Evolutionary conservation across 1,140 invertebrate genomes (phyloP).

Genomic region (Drosophila repleta): DNA sequence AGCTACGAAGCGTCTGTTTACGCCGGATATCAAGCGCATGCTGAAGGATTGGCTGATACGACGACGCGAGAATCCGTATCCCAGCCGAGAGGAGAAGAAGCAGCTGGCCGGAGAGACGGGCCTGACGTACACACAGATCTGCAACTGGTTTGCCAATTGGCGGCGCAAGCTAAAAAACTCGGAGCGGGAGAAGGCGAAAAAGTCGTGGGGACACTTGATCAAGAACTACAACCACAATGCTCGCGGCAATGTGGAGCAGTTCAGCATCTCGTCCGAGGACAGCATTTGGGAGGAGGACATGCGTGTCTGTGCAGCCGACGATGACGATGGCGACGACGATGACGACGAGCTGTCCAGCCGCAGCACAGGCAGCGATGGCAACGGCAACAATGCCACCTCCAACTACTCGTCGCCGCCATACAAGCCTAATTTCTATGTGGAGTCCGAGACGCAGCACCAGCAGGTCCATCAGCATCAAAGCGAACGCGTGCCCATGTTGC

Average conservation of each 20-base stretch:
- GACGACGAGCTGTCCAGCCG: slow-evolving; percentile 70
- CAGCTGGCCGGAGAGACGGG: slow-evolving; percentile 88
- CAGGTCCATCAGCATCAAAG: slow-evolving; percentile 17
- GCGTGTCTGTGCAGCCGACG: slow-evolving; percentile 41
- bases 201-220: slow-evolving; percentile 89
- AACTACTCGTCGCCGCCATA: slow-evolving; percentile 28
- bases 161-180: slow-evolving; percentile 89
- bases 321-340: slow-evolving; percentile 58
- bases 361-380: slow-evolving; percentile 70
- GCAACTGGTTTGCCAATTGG: slow-evolving; percentile 92
- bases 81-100: slow-evolving; percentile 89
- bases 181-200: slow-evolving; percentile 86
- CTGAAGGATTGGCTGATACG: slow-evolving; percentile 89
- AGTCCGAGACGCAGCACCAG: slow-evolving; percentile 22
- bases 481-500: slow-evolving; percentile 49
- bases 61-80: slow-evolving; percentile 89
- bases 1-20: slow-evolving; percentile 88
- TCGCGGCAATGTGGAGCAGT: slow-evolving; percentile 89
- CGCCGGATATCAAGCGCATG: slow-evolving; percentile 89
- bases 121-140: slow-evolving; percentile 90
- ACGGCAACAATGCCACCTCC: slow-evolving; percentile 52
- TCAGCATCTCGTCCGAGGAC: slow-evolving; percentile 89
- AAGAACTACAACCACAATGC: slow-evolving; percentile 89
- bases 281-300: slow-evolving; percentile 89
- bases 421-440: slow-evolving; percentile 66